Base-by-base conservation (phyloP, 2,888 invertebrate genomes). In the Papilio demoleus region DNA sequence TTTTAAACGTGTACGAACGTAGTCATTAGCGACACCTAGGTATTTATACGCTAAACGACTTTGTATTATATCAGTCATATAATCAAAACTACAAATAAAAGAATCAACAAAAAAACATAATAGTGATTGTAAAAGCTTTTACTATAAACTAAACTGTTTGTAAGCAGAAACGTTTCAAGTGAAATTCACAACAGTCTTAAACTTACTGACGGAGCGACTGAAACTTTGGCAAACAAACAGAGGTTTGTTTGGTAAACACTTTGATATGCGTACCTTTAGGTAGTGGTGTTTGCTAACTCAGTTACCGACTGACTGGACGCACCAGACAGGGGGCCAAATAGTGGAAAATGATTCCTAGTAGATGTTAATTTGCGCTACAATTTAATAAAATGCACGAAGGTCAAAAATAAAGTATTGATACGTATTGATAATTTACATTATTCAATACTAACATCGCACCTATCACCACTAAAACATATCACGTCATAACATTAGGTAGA, bases 171-270 rank as follows among this genome's bases (percentile, higher is more conserved):
- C 53, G 53, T 56, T 56, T 56, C 38, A 60, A 60, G n/a, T 40
- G 36, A 40, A 40, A 63, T 50, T 22, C 22, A 24, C 22, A 64
- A 64, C 50, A 38, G 36, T 64, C 50, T 36, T 64, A 53, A 53
- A 64, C 11, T 64, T 53, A 53, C 53, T 38, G 50, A 24, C 50
- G 17, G 12, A 53, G 22, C 53, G 12, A 38, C 17, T 38, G n/a
- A 38, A 64, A 64, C 19, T 64, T 64, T 64, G 38, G 31, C 40
- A 56, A 65, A 40, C 56, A 56, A 65, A 56, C 65, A 56, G n/a
- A 40, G 53, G 56, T 40, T 56, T 65, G 40, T 65, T 65, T 65
- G 65, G 56, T 40, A 56, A 56, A 56, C 34, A 56, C 24, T 56
- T 42, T 47, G 40, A 65, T 65, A 56, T 65, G 65, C 56, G 65